These are phyloP conservation scores for Atractosteus spatula DNA, from an alignment of 2,113 vertebrate genomes.

Conservation along the genomic window DNA sequence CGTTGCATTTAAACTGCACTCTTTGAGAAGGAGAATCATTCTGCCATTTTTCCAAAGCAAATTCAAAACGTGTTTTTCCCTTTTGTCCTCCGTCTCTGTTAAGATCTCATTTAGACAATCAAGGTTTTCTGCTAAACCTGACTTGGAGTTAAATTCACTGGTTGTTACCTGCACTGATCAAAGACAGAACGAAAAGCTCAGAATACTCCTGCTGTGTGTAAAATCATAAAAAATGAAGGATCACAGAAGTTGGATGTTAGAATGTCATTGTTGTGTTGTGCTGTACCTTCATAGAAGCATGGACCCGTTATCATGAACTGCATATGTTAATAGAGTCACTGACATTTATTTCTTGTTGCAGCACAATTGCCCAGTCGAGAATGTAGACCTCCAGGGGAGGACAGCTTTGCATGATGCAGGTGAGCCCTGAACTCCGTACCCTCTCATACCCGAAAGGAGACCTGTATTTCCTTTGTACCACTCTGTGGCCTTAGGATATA, in stretches of 20 bases:
- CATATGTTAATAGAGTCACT: background rate
- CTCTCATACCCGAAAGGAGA: background rate
- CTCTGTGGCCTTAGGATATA: too few species aligned
- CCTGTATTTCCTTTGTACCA: too few species aligned
- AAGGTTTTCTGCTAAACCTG: too few species aligned
- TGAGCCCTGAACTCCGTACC: conserved; percentile 42
- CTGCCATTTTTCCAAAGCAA: too few species aligned
- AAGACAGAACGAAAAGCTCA: background rate
- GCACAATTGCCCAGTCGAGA: conserved; percentile 93
- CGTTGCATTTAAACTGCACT: too few species aligned
- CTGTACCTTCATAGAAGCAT: background rate
- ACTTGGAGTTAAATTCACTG: too few species aligned
- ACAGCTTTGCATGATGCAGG: conserved; percentile 94
- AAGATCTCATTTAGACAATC: too few species aligned
- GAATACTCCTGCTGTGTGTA: too few species aligned
- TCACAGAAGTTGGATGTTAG: background rate
- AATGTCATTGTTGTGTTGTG: conserved; percentile 20
- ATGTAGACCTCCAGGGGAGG: conserved; percentile 87
- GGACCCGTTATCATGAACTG: background rate
- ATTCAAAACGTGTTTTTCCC: too few species aligned
- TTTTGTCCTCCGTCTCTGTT: too few species aligned
- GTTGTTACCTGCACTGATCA: background rate
- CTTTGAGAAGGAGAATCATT: too few species aligned
- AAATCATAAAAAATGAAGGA: too few species aligned
- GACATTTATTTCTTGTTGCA: conserved; percentile 47